Evolutionary conservation across 2,113 vertebrate species (phyloP), one percentile per base, ranked within the genome.

Genomic region (Brachionichthys hirsutus): DNA sequence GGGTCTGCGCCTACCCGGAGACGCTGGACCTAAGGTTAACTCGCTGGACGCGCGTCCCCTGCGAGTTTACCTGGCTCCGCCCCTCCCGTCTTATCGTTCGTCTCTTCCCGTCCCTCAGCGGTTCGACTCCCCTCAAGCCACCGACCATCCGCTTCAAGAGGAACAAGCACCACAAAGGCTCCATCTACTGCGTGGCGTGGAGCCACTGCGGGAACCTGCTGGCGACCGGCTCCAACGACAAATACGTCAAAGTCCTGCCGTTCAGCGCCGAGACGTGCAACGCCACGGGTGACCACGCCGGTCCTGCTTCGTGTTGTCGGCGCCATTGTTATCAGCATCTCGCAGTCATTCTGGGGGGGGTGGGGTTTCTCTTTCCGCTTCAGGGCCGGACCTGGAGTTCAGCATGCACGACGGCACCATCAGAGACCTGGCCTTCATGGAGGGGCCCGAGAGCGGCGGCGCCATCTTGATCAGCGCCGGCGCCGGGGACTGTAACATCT

Each of bases 321-420:
- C 8, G 5, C 4, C 12, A 3, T 15, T 48, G 2, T 48, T 20
- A 13, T 34, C 3, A 42, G 40, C 40, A 15, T 42, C 40, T 15
- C 40, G 4, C 40, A 42, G 12, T 15, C 40, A 15, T 14, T 15
- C n/a, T n/a, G n/a, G n/a, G n/a, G n/a, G n/a, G n/a, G 2, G 11
- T 13, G 24, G 1, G 10, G 40, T 49, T 14, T 19, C 2, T 12
- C 16, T 6, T 63, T 4, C 54, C 18, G 11, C 12, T 24, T 2
- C 41, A 99, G 97, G 95, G 46, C 97, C 97, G 4, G 95, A 98
- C 87, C 83, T 98, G 73, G 89, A 91, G 83, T 98, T 99, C 81
- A 98, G 95, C 87, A 99, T 99, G 97, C 97, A 99, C 0, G 97
- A 99, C 60, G 97, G 96, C 57, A 99, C 97, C 66, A 98, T 99